Conservation (phyloP, 2,888 invertebrate species). For the Atherix ibis region DNA sequence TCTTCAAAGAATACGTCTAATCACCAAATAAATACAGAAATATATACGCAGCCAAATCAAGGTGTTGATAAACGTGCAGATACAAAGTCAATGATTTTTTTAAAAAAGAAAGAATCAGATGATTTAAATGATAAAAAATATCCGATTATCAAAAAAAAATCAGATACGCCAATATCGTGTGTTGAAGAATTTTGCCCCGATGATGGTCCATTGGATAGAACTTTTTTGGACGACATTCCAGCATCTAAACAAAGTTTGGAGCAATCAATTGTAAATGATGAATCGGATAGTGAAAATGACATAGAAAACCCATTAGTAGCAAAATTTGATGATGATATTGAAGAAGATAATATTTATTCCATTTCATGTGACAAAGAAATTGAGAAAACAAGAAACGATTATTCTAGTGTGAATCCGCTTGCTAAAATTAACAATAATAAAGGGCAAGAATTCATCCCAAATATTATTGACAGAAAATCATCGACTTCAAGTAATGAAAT, state of each 20-base stretch:
- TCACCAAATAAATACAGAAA: not conserved
- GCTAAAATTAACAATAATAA: constrained; percentile 7
- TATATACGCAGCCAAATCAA: not conserved
- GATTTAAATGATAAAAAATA: constrained; percentile 5
- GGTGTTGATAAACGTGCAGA: constrained; percentile 4
- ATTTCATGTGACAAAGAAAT: constrained; percentile 4
- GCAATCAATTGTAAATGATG: not conserved
- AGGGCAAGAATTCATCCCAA: not conserved
- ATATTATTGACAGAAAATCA: constrained; percentile 10
- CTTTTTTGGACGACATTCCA: constrained; percentile 53
- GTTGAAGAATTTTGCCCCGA: constrained; percentile 63
- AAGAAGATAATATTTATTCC: constrained; percentile 4
- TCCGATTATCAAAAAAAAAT: constrained; percentile 1
- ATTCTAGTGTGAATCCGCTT: constrained; percentile 12
- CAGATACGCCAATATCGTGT: constrained; percentile 24
- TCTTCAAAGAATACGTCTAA: not conserved
- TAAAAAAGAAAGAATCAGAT: constrained; percentile 9
- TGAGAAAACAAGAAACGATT: constrained; percentile 3
- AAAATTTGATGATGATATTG: constrained; percentile 63
- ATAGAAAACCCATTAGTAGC: constrained; percentile 64
- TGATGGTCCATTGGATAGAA: constrained; percentile 55
- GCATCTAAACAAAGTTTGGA: constrained; percentile 16
- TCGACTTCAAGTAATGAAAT: constrained; percentile 15
- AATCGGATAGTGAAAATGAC: constrained; percentile 45
- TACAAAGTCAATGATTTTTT: constrained; percentile 7